A percentile compares a stretch with the other conserved stretches of the same genome.
Conservation (phyloP, 2,888 invertebrate genomes). For the Euplagia quadripunctaria region DNA sequence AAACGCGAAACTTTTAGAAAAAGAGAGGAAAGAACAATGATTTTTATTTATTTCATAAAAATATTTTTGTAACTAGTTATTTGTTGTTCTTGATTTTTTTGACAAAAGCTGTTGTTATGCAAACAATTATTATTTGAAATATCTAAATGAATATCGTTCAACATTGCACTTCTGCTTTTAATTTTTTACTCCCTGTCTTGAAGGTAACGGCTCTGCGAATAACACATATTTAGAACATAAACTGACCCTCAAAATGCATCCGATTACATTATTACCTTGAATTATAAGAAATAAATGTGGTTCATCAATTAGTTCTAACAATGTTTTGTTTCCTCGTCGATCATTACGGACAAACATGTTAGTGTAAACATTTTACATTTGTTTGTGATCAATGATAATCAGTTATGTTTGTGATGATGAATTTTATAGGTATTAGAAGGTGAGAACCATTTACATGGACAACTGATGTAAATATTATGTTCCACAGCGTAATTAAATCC, state of each 20-base stretch:
- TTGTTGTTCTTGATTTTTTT: no score
- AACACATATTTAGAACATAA: no score
- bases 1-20: no score
- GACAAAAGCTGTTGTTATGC: no score
- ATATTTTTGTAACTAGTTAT: no score
- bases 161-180: no score
- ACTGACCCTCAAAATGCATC: neutral
- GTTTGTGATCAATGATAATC: neutral
- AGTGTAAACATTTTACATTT: neutral
- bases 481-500: neutral
- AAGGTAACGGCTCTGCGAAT: no score
- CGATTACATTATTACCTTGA: neutral
- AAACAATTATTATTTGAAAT: no score
- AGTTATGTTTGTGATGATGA: neutral
- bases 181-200: no score
- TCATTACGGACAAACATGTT: neutral
- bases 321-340: conserved; percentile 11
- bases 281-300: neutral
- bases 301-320: neutral
- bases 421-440: neutral
- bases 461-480: neutral
- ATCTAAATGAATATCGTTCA: no score
- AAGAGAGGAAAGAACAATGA: no score
- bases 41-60: no score
- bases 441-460: neutral